Percentiles rank a stretch among this genome's conserved stretches.
phyloP scores from a whole-genome alignment of 2,888 invertebrate genomes.

The Linyphia triangularis region DNA sequence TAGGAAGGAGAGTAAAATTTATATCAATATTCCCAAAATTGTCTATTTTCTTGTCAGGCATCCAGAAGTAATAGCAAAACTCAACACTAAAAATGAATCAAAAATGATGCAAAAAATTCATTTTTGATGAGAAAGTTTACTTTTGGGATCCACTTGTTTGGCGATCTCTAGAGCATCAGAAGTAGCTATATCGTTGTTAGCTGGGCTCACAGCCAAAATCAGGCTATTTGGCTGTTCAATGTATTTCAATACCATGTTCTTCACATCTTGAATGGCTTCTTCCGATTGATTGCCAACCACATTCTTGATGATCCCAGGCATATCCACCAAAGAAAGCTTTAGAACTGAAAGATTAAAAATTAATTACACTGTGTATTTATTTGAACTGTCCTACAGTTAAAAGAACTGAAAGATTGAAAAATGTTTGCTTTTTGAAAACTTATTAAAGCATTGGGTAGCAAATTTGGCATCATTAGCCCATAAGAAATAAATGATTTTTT shows the following conservation, averaged over 20 bases:
- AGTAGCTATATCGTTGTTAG: constrained; percentile 98
- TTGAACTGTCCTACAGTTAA: no score
- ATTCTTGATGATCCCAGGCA: constrained; percentile 94
- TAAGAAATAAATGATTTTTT: no score
- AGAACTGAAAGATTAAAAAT: constrained; percentile 84
- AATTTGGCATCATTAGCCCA: not conserved
- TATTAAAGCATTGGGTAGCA: not conserved
- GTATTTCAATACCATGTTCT: constrained; percentile 95
- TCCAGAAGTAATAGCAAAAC: not conserved
- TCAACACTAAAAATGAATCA: not conserved
- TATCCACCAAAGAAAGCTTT: constrained; percentile 94
- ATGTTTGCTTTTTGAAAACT: no score
- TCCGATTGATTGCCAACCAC: not conserved
- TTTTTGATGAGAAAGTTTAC: constrained; percentile 80
- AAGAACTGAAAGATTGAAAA: no score
- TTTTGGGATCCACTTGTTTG: constrained; percentile 97
- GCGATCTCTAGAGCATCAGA: constrained; percentile 99
- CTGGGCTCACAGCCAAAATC: constrained; percentile 97
- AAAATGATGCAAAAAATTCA: not conserved
- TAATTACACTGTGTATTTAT: no score
- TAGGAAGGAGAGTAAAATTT: not conserved
- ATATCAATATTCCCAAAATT: not conserved
- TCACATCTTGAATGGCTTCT: constrained; percentile 92
- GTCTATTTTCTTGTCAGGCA: not conserved
- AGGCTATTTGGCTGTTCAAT: constrained; percentile 95